Percentiles rank a stretch among this genome's conserved stretches.
Evolutionary conservation across 2,888 invertebrate species (phyloP).

Genomic region (Spilarctia lutea): DNA sequence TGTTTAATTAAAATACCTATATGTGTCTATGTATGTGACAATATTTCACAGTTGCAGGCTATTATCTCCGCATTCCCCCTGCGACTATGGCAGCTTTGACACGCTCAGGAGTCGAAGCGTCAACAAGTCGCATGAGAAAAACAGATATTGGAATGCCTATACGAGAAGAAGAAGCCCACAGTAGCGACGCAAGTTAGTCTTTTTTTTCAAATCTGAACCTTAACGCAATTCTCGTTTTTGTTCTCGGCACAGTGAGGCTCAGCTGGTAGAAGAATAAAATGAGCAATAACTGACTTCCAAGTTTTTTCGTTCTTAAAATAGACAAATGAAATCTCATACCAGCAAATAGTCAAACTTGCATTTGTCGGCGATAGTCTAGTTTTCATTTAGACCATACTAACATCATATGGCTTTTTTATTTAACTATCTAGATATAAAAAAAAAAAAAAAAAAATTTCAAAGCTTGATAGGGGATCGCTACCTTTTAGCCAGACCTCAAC

Average conservation of each 20-base stretch:
- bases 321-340: too few species aligned
- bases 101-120: slow-evolving; percentile 92
- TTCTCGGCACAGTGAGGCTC: too few species aligned
- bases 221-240: background rate
- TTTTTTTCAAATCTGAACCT: background rate
- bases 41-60: slow-evolving; percentile 69
- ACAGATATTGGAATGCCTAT: slow-evolving; percentile 73
- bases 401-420: too few species aligned
- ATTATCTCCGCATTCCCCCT: slow-evolving; percentile 92
- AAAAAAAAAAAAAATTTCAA: too few species aligned
- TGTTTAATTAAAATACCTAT: too few species aligned
- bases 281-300: background rate
- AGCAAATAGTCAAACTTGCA: too few species aligned
- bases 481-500: too few species aligned
- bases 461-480: too few species aligned
- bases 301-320: background rate
- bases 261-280: background rate
- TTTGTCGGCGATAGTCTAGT: too few species aligned
- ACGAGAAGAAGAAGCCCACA: slow-evolving; percentile 81
- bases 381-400: too few species aligned
- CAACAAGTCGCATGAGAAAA: slow-evolving; percentile 89
- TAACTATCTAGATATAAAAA: too few species aligned
- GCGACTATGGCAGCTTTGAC: slow-evolving; percentile 92
- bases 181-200: slow-evolving; percentile 18
- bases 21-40: background rate